phyloP scores from a whole-genome alignment of 2,113 vertebrate genomes.

The Paradisaea rubra region DNA sequence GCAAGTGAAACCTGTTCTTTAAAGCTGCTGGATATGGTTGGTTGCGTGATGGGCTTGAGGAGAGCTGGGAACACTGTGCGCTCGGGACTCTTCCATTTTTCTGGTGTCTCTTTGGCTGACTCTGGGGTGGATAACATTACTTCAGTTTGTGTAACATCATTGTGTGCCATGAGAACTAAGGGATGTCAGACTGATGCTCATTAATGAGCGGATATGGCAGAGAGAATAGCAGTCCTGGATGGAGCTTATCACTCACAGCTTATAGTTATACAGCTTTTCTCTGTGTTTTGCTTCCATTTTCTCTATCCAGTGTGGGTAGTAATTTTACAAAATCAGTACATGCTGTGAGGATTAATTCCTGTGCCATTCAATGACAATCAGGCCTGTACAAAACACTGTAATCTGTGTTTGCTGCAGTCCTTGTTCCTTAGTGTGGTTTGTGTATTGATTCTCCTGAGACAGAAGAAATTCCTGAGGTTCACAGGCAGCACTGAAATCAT shows the following conservation, averaged over 20 bases:
- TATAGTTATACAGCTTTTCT: not conserved
- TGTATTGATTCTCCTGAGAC: not conserved
- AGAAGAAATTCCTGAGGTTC: not conserved
- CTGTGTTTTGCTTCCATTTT: not conserved
- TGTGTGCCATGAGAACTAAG: not conserved
- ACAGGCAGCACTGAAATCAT: not conserved
- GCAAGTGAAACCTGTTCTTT: not conserved
- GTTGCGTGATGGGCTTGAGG: not conserved
- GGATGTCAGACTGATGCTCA: not conserved
- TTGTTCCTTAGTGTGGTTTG: not conserved
- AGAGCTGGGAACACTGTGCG: fast-evolving
- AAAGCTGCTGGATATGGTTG: not conserved
- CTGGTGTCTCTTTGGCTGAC: not conserved
- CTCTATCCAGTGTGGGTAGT: not conserved
- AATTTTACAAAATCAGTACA: not conserved
- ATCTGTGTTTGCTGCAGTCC: not conserved
- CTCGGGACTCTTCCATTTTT: not conserved
- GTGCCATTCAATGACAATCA: not conserved
- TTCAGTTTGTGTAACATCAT: not conserved
- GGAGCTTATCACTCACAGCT: not conserved
- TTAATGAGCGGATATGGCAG: not conserved
- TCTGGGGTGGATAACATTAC: not conserved
- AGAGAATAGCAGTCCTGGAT: not conserved
- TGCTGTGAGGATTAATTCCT: not conserved
- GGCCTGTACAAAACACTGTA: not conserved